phyloP scores from a whole-genome alignment of 1,140 invertebrate genomes.

The Listronotus oregonensis region DNA sequence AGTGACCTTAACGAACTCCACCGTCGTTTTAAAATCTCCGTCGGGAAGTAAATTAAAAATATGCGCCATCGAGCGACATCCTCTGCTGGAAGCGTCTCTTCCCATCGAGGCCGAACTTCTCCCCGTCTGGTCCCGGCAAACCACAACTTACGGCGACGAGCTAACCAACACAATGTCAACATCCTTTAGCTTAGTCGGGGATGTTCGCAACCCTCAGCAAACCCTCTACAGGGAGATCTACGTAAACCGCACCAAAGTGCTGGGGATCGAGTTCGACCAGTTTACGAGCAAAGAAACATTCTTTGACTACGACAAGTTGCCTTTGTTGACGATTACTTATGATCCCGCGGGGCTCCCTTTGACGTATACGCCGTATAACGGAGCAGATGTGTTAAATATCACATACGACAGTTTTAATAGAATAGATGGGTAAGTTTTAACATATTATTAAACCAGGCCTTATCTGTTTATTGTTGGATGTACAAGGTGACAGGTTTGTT shows the following conservation, averaged over 20 bases:
- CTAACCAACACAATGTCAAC: slow-evolving; percentile 80
- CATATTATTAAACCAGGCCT: no score
- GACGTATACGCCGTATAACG: slow-evolving; percentile 74
- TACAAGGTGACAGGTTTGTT: no score
- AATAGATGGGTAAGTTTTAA: slow-evolving; percentile 64
- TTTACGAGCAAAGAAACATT: slow-evolving; percentile 86
- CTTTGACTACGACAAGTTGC: slow-evolving; percentile 79
- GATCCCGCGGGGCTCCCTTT: slow-evolving; percentile 84
- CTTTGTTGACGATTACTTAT: slow-evolving; percentile 84
- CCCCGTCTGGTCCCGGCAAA: slow-evolving; percentile 83
- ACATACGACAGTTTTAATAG: slow-evolving; percentile 91
- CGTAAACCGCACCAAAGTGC: slow-evolving; percentile 80
- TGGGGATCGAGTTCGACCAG: slow-evolving; percentile 91
- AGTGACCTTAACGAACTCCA: slow-evolving; percentile 77
- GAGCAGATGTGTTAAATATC: slow-evolving; percentile 80
- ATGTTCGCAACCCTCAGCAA: slow-evolving; percentile 80
- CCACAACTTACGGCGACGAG: slow-evolving; percentile 73
- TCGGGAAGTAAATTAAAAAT: slow-evolving; percentile 74
- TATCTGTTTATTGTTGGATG: no score
- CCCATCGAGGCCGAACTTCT: slow-evolving; percentile 92
- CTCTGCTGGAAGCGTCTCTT: slow-evolving; percentile 81
- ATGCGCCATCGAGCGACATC: slow-evolving; percentile 81
- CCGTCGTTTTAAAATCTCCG: slow-evolving; percentile 70
- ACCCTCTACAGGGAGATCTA: slow-evolving; percentile 81
- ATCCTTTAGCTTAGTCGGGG: slow-evolving; percentile 78